Conservation (phyloP, 1,140 invertebrate species). For the Vanessa atalanta region DNA sequence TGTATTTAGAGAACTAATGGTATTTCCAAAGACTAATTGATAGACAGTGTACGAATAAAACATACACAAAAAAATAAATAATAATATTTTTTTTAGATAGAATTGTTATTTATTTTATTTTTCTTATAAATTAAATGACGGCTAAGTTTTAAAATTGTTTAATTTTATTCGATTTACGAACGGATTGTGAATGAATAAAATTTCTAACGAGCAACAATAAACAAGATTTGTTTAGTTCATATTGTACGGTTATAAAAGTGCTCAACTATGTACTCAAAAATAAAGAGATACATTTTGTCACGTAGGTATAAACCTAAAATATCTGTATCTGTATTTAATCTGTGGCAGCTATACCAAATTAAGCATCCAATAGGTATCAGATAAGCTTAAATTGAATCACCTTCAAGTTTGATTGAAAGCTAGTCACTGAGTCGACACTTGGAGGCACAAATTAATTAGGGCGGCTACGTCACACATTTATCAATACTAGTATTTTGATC, state of each 20-base stretch:
- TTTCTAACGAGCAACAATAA: no score
- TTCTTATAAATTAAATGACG: no score
- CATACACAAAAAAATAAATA: neutral
- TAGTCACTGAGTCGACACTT: conserved; percentile 56
- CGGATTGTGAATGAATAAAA: no score
- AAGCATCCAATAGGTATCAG: conserved; percentile 56
- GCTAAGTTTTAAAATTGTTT: no score
- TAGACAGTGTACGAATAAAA: neutral
- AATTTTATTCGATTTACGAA: no score
- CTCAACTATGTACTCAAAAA: no score
- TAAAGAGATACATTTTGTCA: neutral
- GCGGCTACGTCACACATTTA: conserved; percentile 42
- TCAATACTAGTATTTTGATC: conserved; percentile 13
- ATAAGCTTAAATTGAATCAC: conserved; percentile 67
- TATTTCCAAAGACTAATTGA: conserved; percentile 52
- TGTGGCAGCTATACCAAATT: conserved; percentile 45
- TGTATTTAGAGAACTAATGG: conserved; percentile 72
- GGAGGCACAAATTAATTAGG: conserved; percentile 68
- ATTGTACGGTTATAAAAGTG: no score
- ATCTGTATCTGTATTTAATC: conserved; percentile 10
- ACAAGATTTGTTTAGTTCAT: no score
- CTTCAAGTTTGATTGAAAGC: conserved; percentile 67
- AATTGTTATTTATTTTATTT: no score
- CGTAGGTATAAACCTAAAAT: neutral
- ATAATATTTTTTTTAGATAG: conserved; percentile 1